phyloP scores from a whole-genome alignment of 2,888 invertebrate species.

The Mythimna impura region DNA sequence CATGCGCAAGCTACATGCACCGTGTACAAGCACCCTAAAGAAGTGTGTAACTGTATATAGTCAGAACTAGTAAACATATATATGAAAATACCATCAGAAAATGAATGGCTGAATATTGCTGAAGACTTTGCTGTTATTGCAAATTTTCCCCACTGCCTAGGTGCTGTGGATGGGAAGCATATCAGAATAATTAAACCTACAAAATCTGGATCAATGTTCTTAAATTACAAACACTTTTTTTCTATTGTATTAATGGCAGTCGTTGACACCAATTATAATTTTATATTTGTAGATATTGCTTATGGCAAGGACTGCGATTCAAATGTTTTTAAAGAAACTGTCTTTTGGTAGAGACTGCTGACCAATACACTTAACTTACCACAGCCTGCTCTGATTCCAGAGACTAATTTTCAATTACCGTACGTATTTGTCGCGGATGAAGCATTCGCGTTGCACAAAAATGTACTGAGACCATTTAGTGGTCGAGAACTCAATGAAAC shows the following conservation, averaged over 20 bases:
- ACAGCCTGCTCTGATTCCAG: conserved; percentile 16
- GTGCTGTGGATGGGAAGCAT: conserved; percentile 64
- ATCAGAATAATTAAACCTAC: conserved; percentile 57
- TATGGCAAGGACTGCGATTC: conserved; percentile 51
- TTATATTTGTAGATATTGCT: conserved; percentile 50
- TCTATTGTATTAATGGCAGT: conserved; percentile 51
- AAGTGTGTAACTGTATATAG: conserved; percentile 22
- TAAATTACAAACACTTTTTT: conserved; percentile 49
- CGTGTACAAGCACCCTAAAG: no score
- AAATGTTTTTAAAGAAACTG: conserved; percentile 47
- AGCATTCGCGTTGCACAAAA: conserved; percentile 7
- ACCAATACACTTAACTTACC: conserved; percentile 23
- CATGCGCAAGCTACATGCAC: no score
- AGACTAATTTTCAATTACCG: conserved; percentile 27
- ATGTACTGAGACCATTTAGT: conserved; percentile 2
- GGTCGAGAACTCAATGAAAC: no score
- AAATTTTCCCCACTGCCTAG: conserved; percentile 62
- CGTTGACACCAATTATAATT: conserved; percentile 54
- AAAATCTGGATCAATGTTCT: conserved; percentile 50
- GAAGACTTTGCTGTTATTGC: conserved; percentile 17
- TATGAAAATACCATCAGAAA: conserved; percentile 21
- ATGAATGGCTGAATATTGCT: conserved; percentile 21
- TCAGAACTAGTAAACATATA: conserved; percentile 19
- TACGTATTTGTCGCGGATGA: conserved; percentile 44
- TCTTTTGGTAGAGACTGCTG: conserved; percentile 30